Evolutionary conservation across 2,113 vertebrate genomes (phyloP).

Genomic region (Picathartes gymnocephalus): DNA sequence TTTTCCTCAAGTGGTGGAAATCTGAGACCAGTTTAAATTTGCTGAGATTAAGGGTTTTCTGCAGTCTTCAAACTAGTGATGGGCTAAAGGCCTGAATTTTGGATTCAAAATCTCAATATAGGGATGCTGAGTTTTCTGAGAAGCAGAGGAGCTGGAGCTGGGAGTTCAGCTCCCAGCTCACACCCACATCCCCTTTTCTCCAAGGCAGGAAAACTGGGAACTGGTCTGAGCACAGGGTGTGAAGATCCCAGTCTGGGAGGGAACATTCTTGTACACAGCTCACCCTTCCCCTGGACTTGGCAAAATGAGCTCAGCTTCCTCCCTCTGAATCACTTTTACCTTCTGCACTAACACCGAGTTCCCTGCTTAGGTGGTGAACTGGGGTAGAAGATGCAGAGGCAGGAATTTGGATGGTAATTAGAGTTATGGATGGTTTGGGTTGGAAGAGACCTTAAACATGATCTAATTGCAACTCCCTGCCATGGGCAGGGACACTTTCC

Average conservation of each 20-base stretch:
- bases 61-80: not conserved
- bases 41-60: not conserved
- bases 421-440: not conserved
- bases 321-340: not conserved
- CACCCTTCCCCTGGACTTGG: conserved; percentile 25
- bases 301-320: conserved; percentile 18
- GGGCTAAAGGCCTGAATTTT: not conserved
- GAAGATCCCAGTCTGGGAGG: not conserved
- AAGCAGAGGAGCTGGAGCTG: not conserved
- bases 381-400: not conserved
- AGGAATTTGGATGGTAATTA: not conserved
- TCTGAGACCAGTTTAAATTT: not conserved
- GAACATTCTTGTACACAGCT: not conserved
- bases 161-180: not conserved
- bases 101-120: not conserved
- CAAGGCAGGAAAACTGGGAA: not conserved
- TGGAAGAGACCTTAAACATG: not conserved
- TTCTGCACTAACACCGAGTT: not conserved
- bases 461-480: not conserved
- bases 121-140: not conserved
- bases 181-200: not conserved
- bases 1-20: not conserved
- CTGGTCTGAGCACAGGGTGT: not conserved
- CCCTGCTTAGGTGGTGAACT: not conserved
- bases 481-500: not conserved